Base-by-base conservation (phyloP, 2,113 vertebrate genomes). In the Uropsilus gracilis region DNA sequence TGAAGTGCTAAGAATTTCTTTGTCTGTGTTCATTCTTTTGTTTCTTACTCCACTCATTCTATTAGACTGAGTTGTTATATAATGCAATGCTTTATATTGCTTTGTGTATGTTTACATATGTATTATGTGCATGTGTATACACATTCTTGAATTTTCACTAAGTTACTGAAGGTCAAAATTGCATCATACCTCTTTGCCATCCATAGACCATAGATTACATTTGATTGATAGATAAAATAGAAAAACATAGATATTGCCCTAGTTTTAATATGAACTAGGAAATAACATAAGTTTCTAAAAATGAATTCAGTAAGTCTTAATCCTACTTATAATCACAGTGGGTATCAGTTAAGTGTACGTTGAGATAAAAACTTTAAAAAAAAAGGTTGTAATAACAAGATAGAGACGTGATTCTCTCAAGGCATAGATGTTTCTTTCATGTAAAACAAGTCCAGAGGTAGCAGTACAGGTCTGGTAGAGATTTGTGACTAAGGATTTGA, bases 191-290 rank as follows among this genome's bases (percentile, higher is more conserved):
- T 85, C 34, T 91, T 94, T 50, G 6, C 1, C 87, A 71, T 68
- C 5, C 18, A 72, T n/a, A 80, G 20, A 81, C 14, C 85, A 66
- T 55, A 63, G 92, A 82, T 69, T 78, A 91, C 5, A 48, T 66
- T 75, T 55, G 44, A 37, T 50, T 75, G 46, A 80, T 17, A 64
- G 30, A n/a, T 63, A 22, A 55, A 55, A 44, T 8, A 44, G 22
- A 24, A 71, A 71, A 44, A 69, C n/a, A 34, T 26, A 71, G 39
- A 77, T 20, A 72, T 42, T 53, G 37, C 13, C 53, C 39, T 89
- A 61, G 22, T 88, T 94, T 95, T 34, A 84, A 1, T 13, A 86
- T 37, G 32, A 96, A 57, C 59, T 92, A 14, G 20, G 30, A 86
- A 91, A 53, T 69, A 50, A 93, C 68, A 42, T 0, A 63, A 68